Evolutionary conservation across 2,113 vertebrate genomes (phyloP).

Genomic region (Dasypus novemcinctus): DNA sequence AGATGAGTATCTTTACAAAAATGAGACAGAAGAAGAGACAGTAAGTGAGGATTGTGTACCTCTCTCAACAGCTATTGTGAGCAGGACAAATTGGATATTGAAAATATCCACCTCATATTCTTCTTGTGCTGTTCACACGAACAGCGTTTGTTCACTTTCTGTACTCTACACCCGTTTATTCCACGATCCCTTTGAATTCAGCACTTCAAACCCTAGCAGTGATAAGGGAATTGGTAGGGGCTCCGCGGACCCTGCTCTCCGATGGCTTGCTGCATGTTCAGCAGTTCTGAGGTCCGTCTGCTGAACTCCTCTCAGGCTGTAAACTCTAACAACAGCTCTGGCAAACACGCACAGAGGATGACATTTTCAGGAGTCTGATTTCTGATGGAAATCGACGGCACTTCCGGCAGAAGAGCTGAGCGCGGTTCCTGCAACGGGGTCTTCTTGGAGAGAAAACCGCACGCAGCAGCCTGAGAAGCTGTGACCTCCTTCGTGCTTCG

Average conservation of each 20-base stretch:
- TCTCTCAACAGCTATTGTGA: conserved; percentile 41
- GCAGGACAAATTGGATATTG: conserved; percentile 15
- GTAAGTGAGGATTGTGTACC: conserved; percentile 46
- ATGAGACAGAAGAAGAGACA: conserved; percentile 77
- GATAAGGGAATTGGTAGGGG: background rate
- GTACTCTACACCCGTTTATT: conserved; percentile 42
- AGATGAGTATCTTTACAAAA: conserved; percentile 83
- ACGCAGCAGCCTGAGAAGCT: conserved; percentile 94
- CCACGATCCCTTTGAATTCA: conserved; percentile 83
- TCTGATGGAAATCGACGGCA: conserved; percentile 99
- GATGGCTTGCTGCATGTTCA: background rate
- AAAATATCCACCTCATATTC: conserved; percentile 38
- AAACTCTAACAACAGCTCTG: conserved; percentile 99
- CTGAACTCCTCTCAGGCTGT: conserved; percentile 91
- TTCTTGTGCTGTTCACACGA: conserved; percentile 52
- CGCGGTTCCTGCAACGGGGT: conserved; percentile 98
- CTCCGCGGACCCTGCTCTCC: background rate
- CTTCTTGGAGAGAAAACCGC: conserved; percentile 95
- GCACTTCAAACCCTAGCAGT: conserved; percentile 76
- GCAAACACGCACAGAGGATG: conserved; percentile 96
- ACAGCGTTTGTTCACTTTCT: background rate
- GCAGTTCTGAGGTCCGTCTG: conserved; percentile 91
- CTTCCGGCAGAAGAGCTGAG: conserved; percentile 99
- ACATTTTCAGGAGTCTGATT: conserved; percentile 98
- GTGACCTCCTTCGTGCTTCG: conserved; percentile 98